Evolutionary conservation across 2,888 invertebrate genomes (phyloP).

Genomic region (Cerastis leucographa): DNA sequence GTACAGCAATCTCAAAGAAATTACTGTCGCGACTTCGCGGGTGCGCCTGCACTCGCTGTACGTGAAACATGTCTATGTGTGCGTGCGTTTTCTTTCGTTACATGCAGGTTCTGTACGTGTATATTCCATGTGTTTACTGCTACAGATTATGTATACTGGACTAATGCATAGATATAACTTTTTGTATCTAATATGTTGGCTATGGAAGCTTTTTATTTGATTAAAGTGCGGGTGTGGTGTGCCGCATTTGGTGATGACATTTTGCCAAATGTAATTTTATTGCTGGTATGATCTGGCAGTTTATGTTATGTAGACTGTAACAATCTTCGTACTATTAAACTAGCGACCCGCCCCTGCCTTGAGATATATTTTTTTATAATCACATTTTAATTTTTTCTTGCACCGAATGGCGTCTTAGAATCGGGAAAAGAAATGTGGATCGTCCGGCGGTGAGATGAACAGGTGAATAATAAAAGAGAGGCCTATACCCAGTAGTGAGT

Average conservation of each 20-base stretch:
- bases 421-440: too few species aligned
- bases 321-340: not conserved
- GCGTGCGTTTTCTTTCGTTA: not conserved
- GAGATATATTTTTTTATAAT: not conserved
- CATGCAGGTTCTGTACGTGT: constrained; percentile 2
- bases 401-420: too few species aligned
- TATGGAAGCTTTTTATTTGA: constrained; percentile 57
- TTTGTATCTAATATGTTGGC: constrained; percentile 45
- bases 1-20: not conserved
- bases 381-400: too few species aligned
- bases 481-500: too few species aligned
- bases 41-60: not conserved
- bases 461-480: too few species aligned
- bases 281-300: constrained; percentile 1
- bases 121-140: constrained; percentile 20
- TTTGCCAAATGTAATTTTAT: constrained; percentile 26
- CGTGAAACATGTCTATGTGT: not conserved
- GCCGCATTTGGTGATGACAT: constrained; percentile 37
- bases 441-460: too few species aligned
- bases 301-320: constrained; percentile 19
- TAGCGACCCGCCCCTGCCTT: not conserved
- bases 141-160: constrained; percentile 51
- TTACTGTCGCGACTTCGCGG: not conserved
- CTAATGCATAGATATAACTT: constrained; percentile 49
- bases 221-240: constrained; percentile 39